Base-by-base conservation (phyloP, 2,888 invertebrate genomes). In the Apotomis turbidana region DNA sequence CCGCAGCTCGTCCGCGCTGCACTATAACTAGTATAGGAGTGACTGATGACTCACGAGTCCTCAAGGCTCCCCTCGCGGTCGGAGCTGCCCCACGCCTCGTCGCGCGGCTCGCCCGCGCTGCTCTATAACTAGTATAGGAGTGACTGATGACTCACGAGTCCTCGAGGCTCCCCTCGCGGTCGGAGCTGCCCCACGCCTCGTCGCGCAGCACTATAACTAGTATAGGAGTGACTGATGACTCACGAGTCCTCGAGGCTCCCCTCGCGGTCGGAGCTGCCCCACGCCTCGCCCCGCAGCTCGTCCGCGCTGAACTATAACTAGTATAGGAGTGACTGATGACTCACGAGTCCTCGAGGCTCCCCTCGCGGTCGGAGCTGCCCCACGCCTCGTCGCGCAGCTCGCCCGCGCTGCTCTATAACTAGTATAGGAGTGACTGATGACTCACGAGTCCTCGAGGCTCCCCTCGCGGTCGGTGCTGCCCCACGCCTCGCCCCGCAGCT, bases 381-480 rank as follows among this genome's bases (percentile, higher is more conserved):
- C 87, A 85, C 60, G 85, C 81, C 44, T 91, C 90, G 54, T 86
- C 87, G 3, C 90, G 89, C 77, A 91, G 51, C 5, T 90, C 90
- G 4, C 87, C 87, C 0, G 86, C 80, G 41, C 85, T 83, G 68
- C 90, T 86, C 66, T 92, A 27, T 27, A 27, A 27, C 27, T 27
- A 27, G 27, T 27, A 27, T 27, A 27, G 27, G 27, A 5, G 9
- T 27, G 13, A 9, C 64, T 27, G 27, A 27, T 27, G 60, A 86
- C 92, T 89, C 36, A 92, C 92, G 87, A 87, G 67, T 89, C 88
- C 71, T 91, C 91, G 70, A 85, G 81, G 38, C 83, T 87, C 0
- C 87, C 90, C 0, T 89, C 90, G 75, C 85, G 76, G 12, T 91
- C 93, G 52, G 88, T 89, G 13, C 89, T 88, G 66, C 88, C 90